phyloP scores from a whole-genome alignment of 2,888 invertebrate species.

The Perizoma affinitatum region DNA sequence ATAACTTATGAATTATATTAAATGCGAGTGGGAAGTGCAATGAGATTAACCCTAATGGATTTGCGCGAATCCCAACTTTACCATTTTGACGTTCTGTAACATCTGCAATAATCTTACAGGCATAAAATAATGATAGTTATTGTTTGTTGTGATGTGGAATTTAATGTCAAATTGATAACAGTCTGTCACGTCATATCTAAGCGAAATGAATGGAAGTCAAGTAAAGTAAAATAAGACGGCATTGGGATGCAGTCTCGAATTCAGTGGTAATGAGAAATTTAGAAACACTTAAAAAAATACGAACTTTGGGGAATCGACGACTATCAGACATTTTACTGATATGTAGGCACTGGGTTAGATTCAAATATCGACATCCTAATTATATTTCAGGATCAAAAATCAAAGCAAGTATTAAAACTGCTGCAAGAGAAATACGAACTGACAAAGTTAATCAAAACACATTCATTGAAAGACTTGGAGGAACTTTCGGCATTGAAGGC shows the following conservation, averaged over 20 bases:
- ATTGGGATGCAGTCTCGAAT: no score
- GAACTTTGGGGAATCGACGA: no score
- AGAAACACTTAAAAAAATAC: no score
- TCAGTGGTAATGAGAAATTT: no score
- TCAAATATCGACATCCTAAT: no score
- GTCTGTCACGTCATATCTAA: not conserved
- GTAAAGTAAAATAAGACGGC: no score
- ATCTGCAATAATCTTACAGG: constrained; percentile 2
- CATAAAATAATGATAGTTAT: not conserved
- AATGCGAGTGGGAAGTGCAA: constrained; percentile 33
- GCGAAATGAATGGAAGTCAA: no score
- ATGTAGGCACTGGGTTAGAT: no score
- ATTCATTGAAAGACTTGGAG: constrained; percentile 5
- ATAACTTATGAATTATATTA: constrained; percentile 42
- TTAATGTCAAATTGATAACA: not conserved
- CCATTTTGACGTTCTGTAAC: constrained; percentile 13
- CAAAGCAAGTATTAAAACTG: not conserved
- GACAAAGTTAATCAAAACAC: constrained; percentile 11
- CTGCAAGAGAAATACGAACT: constrained; percentile 3
- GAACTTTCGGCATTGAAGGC: constrained; percentile 6
- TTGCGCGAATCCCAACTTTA: constrained; percentile 28
- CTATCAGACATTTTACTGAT: no score
- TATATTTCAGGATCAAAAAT: no score
- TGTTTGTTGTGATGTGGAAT: not conserved
- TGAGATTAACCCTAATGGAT: constrained; percentile 31